phyloP scores from a whole-genome alignment of 1,140 invertebrate genomes.

The Drosophila azteca region DNA sequence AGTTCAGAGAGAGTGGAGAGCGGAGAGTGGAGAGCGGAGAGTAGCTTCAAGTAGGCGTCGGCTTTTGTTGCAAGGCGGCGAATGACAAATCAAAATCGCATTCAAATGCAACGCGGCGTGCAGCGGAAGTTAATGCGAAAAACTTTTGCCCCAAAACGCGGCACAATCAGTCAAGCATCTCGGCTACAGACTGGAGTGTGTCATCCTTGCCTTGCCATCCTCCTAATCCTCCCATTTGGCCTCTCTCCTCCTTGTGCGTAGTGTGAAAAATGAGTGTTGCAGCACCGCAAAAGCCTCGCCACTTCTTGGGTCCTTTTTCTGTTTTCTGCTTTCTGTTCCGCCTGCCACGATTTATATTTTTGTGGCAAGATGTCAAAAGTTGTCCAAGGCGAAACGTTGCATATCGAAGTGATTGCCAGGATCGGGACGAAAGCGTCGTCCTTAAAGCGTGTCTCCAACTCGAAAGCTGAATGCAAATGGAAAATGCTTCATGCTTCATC shows the following conservation, averaged over 20 bases:
- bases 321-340: too few relatives aligned
- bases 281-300: slow-evolving; percentile 67
- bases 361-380: slow-evolving; percentile 71
- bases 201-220: not conserved
- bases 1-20: slow-evolving; percentile 46
- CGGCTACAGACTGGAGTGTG: not conserved
- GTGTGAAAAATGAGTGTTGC: slow-evolving; percentile 76
- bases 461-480: slow-evolving; percentile 38
- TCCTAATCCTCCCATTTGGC: slow-evolving; percentile 1
- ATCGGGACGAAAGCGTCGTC: slow-evolving; percentile 10
- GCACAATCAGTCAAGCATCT: slow-evolving; percentile 75
- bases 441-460: slow-evolving; percentile 47
- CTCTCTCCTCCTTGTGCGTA: slow-evolving; percentile 15
- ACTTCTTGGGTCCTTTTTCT: slow-evolving; percentile 58
- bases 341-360: slow-evolving; percentile 78
- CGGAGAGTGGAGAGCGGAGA: too few relatives aligned
- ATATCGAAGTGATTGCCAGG: slow-evolving; percentile 14
- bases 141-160: slow-evolving; percentile 69
- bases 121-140: slow-evolving; percentile 82
- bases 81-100: slow-evolving; percentile 82
- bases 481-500: slow-evolving; percentile 19
- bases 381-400: slow-evolving; percentile 26
- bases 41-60: slow-evolving; percentile 68
- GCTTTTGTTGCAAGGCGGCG: slow-evolving; percentile 75
- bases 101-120: slow-evolving; percentile 78